Percentiles rank a stretch among this genome's conserved stretches.
Evolutionary conservation across 2,888 invertebrate species (phyloP).

Genomic region (Uropetala carovei): DNA sequence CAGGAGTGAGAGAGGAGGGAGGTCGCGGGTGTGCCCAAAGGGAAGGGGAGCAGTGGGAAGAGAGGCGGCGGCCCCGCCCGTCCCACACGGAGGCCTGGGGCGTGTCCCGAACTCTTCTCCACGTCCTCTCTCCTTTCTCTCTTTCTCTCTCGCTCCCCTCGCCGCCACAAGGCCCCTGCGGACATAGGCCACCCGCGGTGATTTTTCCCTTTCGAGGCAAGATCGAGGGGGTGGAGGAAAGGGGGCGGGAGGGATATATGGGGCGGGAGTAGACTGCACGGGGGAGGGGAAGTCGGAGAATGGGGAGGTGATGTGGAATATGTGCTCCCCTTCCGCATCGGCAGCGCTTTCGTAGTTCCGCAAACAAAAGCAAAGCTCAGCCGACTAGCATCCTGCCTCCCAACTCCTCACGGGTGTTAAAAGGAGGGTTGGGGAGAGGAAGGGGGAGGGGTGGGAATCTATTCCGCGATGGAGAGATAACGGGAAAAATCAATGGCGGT

Average conservation of each 20-base stretch:
- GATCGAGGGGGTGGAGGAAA: background rate
- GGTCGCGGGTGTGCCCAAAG: conserved; percentile 8
- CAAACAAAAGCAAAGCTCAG: conserved; percentile 19
- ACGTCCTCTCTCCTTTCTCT: background rate
- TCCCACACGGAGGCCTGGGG: conserved; percentile 7
- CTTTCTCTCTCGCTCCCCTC: background rate
- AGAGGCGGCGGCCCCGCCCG: conserved; percentile 19
- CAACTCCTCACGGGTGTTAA: background rate
- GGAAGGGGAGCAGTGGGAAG: background rate
- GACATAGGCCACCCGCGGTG: conserved; percentile 41
- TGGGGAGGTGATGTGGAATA: background rate
- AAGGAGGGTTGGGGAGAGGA: background rate
- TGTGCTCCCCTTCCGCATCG: conserved; percentile 2
- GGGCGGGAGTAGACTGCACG: background rate
- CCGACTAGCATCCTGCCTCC: background rate
- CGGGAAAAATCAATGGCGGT: background rate
- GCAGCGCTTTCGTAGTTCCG: conserved; percentile 23
- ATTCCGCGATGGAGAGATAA: background rate
- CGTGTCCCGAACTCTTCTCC: background rate
- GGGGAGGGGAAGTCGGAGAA: background rate
- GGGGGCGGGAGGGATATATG: background rate
- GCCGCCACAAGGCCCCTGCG: conserved; percentile 11
- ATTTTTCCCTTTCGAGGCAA: conserved; percentile 28
- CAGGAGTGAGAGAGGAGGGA: background rate
- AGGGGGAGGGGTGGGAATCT: background rate